A percentile compares a stretch with the other conserved stretches of the same genome.
Conservation (phyloP, 2,888 invertebrate genomes). For the Hydropsyche betteni region DNA sequence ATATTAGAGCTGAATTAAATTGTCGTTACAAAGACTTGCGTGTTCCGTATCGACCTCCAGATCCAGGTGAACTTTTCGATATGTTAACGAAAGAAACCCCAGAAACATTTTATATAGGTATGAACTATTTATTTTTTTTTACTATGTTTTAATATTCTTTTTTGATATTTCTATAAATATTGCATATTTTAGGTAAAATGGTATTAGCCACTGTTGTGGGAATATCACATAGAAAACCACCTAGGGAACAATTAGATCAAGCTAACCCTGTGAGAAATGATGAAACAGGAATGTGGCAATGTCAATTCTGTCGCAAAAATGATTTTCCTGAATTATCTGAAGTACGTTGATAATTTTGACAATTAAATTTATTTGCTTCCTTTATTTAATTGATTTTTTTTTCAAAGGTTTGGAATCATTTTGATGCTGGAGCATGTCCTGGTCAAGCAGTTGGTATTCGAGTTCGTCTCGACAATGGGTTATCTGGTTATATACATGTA, state of each 20-base stretch:
- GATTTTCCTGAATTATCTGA: constrained; percentile 96
- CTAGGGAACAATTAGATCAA: constrained; percentile 92
- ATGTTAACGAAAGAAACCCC: constrained; percentile 96
- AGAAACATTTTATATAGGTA: constrained; percentile 89
- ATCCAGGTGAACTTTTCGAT: constrained; percentile 90
- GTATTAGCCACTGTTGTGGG: constrained; percentile 82
- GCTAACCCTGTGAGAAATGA: constrained; percentile 96
- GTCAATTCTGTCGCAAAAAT: constrained; percentile 95
- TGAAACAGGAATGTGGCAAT: constrained; percentile 95
- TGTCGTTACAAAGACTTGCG: constrained; percentile 92
- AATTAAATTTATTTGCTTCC: background rate
- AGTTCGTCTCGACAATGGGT: constrained; percentile 88
- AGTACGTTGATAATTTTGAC: constrained; percentile 54
- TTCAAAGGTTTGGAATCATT: constrained; percentile 91
- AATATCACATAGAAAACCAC: constrained; percentile 87
- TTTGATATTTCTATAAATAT: background rate
- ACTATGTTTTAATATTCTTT: constrained; percentile 5
- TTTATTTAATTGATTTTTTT: constrained; percentile 1
- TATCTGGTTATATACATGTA: constrained; percentile 92
- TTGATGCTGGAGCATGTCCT: constrained; percentile 94
- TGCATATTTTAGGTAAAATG: constrained; percentile 71
- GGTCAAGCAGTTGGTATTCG: constrained; percentile 95
- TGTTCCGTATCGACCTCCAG: constrained; percentile 78
- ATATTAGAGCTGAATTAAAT: constrained; percentile 95
- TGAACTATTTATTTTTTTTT: constrained; percentile 63